Evolutionary conservation across 2,888 invertebrate species (phyloP).

Genomic region (Uloborus plumipes): DNA sequence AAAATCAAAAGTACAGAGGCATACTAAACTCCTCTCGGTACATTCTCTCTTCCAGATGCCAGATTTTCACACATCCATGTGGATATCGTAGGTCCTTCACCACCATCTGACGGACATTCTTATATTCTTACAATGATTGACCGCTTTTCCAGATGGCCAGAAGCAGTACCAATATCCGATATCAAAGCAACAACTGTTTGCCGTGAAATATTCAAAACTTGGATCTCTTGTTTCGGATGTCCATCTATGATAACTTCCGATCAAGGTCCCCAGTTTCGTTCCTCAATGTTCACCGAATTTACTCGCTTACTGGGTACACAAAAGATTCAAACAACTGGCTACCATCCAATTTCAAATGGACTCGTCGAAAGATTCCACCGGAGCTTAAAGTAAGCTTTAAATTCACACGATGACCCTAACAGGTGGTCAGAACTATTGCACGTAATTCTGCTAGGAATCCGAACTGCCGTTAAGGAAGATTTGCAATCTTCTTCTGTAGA

Average conservation of each 20-base stretch:
- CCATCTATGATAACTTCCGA: not conserved
- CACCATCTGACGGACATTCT: not conserved
- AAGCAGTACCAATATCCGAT: constrained; percentile 10
- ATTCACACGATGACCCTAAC: not conserved
- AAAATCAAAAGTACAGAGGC: constrained; percentile 14
- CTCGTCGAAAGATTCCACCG: too few species aligned
- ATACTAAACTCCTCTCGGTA: constrained; percentile 5
- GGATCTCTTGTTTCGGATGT: constrained; percentile 17
- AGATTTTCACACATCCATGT: constrained; percentile 6
- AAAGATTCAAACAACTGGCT: too few species aligned
- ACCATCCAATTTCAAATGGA: too few species aligned
- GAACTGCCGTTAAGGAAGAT: constrained; percentile 12
- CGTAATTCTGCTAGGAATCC: constrained; percentile 13
- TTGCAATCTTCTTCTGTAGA: constrained; percentile 6
- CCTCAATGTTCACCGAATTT: not conserved
- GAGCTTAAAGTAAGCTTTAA: constrained; percentile 9
- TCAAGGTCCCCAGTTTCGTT: constrained; percentile 1
- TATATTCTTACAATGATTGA: constrained; percentile 13
- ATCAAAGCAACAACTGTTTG: not conserved
- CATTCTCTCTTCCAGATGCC: constrained; percentile 13
- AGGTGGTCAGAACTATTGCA: constrained; percentile 4
- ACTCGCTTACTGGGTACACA: not conserved
- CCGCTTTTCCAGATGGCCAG: constrained; percentile 22
- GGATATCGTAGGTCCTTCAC: constrained; percentile 18
- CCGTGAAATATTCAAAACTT: not conserved